Evolutionary conservation across 64 coral and sea anemone species (phyloP), one percentile per base, ranked within the genome.

Genomic region (Pocillopora verrucosa): DNA sequence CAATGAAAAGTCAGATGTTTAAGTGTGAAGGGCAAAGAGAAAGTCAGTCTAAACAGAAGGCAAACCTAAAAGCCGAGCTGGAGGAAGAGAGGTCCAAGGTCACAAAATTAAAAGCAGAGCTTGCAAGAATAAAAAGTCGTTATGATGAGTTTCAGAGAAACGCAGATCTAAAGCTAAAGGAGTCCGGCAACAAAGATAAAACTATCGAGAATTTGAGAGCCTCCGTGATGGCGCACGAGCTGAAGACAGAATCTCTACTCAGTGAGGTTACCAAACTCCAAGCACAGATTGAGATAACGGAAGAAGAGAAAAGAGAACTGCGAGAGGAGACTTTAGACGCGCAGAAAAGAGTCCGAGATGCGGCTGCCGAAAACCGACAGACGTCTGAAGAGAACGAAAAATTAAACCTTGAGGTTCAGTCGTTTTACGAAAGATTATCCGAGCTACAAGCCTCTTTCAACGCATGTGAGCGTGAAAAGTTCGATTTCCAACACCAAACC

Each of bases 381-480:
- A 82, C 56, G 1, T 65, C 92, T 26, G 94, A 93, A 65, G 94
- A 96, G 72, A 96, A 96, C 61, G 60, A 69, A 56, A 88, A 88
- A 59, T 35, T 93, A 13, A 88, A 90, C 6, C 87, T 93, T 30
- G 94, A 96, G 36, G 63, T 96, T 60, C 87, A 90, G 13, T 70
- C 68, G 56, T 96, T 96, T 79, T 96, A 90, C 88, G 90, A 82
- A 60, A 76, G 91, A 11, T 80, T 96, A 14, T 93, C 91, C n/a
- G 94, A 96, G 64, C 82, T 96, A 17, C 94, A 96, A 83, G 72
- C 91, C 14, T 93, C 75, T 35, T 96, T 90, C 30, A 92, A 96
- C 24, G 59, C 58, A 6, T 93, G 94, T 36, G 87, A 93, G 80
- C 84, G 93, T 14, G 91, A 90, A 72, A 93, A 93, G 26, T 83